Conservation (phyloP, 2,888 invertebrate species). For the Drosophila cognata region DNA sequence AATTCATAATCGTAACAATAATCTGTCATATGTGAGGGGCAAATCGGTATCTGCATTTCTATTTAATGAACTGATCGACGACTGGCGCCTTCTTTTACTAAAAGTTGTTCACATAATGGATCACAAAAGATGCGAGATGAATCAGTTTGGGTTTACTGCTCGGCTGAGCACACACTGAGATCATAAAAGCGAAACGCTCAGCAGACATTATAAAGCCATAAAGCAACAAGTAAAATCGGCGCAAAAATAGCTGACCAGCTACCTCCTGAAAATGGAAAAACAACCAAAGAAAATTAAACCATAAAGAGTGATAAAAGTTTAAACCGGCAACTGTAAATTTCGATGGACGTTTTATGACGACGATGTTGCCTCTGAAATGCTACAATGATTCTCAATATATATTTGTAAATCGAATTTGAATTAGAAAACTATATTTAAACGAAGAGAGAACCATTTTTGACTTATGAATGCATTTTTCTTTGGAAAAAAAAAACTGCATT, state of each 20-base stretch:
- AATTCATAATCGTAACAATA: background rate
- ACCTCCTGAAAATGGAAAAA: background rate
- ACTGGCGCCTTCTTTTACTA: slow-evolving; percentile 31
- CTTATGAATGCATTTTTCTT: slow-evolving; percentile 31
- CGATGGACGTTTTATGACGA: slow-evolving; percentile 51
- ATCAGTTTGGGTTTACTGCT: slow-evolving; percentile 62
- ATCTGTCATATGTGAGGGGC: background rate
- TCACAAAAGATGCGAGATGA: slow-evolving; percentile 48
- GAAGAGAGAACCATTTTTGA: slow-evolving; percentile 11
- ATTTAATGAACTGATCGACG: slow-evolving; percentile 16
- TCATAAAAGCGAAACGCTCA: slow-evolving; percentile 72
- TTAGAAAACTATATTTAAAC: slow-evolving; percentile 11
- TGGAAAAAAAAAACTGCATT: slow-evolving; percentile 59
- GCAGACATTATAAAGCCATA: slow-evolving; percentile 81
- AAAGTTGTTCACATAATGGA: slow-evolving; percentile 24
- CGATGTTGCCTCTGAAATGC: slow-evolving; percentile 5
- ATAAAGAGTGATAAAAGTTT: slow-evolving; percentile 55
- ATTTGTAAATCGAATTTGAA: background rate
- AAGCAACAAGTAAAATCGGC: slow-evolving; percentile 71
- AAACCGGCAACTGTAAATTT: slow-evolving; percentile 33
- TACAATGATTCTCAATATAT: background rate
- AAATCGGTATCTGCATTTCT: background rate
- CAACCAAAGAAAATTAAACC: background rate
- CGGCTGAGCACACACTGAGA: slow-evolving; percentile 46
- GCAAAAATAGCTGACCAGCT: slow-evolving; percentile 53